Evolutionary conservation across 1,140 invertebrate genomes (phyloP), one percentile per base, ranked within the genome.

Genomic region (Formica selysi): DNA sequence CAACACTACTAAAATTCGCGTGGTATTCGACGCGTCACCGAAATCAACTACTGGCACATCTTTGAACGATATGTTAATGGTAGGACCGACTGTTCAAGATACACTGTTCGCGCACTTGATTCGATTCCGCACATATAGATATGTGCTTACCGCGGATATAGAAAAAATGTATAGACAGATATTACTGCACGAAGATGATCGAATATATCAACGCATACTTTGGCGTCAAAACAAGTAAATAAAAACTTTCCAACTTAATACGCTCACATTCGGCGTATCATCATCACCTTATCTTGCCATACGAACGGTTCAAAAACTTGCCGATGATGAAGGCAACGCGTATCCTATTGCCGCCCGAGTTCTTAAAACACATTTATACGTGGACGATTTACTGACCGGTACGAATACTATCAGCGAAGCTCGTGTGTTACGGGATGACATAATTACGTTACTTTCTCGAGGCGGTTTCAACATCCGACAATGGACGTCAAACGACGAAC

Each of bases 91-190:
- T 6, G 57, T 93, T 48, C 92, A 93, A 61, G 62, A 89, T 26
- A 85, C 92, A 70, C 59, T 94, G 22, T 91, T 93, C 44, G 74
- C 84, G 1, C 89, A 93, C 10, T n/a, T 94, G 11, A 26, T 91
- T 6, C 4, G 59, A 16, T 91, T 88, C 48, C 59, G 91, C 0
- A 44, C 26, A 13, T 67, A 90, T 19, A 71, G 13, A 32, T 79
- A 73, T 22, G 90, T 89, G 0, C 71, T 94, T 8, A 74, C 81
- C 0, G 86, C 88, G 0, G 93, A 94, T 61, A 86, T 93, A 11
- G 81, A 86, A 26, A 92, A 93, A 85, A 93, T 94, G 92, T 95
- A 92, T 64, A 65, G 91, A 0, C 92, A 93, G 67, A 85, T 95
- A 1, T 3, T n/a, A 10, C 44, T 94, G 0, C 59, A 89, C 41